Evolutionary conservation across 2,113 vertebrate species (phyloP).

Genomic region (Pagrus major): DNA sequence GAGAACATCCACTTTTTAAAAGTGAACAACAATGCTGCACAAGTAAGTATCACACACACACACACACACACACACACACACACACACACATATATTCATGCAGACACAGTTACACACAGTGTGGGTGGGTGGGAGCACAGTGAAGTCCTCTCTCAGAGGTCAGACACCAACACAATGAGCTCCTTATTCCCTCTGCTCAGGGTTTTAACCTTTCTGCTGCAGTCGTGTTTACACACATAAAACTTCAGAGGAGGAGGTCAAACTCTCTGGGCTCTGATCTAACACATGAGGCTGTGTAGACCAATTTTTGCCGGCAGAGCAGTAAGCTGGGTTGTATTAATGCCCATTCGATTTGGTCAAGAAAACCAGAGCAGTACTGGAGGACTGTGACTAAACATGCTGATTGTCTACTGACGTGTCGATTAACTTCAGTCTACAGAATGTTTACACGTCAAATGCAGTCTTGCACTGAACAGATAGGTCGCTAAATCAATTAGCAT

Average conservation of each 20-base stretch:
- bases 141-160: conserved; percentile 54
- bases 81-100: background rate
- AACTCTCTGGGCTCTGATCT: conserved; percentile 50
- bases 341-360: background rate
- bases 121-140: conserved; percentile 44
- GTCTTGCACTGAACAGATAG: background rate
- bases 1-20: background rate
- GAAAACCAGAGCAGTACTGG: background rate
- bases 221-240: conserved; percentile 70
- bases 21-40: background rate
- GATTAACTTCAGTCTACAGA: background rate
- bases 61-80: conserved; percentile 7
- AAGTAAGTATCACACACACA: background rate
- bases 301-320: background rate
- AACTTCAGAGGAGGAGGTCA: conserved; percentile 71
- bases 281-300: conserved; percentile 26
- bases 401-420: background rate
- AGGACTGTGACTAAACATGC: background rate
- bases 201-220: conserved; percentile 52
- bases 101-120: conserved; percentile 25
- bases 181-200: conserved; percentile 60
- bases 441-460: background rate
- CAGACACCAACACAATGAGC: conserved; percentile 67
- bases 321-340: background rate
- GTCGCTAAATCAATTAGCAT: background rate